Evolutionary conservation across 1,140 invertebrate species (phyloP), one percentile per base, ranked within the genome.

Genomic region (Penaeus vannamei): DNA sequence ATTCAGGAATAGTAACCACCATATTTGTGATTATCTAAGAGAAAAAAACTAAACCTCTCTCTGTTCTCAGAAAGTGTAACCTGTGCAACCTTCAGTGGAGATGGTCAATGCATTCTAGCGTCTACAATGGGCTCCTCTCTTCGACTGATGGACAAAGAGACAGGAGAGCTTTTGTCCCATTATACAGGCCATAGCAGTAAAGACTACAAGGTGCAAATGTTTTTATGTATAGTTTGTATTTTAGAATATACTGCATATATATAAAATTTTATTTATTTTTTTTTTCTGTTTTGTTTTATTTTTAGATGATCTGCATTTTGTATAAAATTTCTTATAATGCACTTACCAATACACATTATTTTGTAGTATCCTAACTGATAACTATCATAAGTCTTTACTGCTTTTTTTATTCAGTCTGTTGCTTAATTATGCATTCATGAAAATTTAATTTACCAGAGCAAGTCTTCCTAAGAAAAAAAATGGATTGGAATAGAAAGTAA

Each of bases 61-160:
- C 46, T 26, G 46, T 84, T 94, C 93, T 86, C 91, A 95, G 95
- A 96, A 91, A 94, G 96, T 26, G 94, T 98, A 2, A 96, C 96
- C 1, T 96, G 95, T 92, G 95, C 95, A 7, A 95, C 94, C 91
- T 95, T 98, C 86, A 98, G 97, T 2, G 94, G 95, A 91, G 97
- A 98, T 93, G 96, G 96, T 53, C 97, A 98, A 92, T 99, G 98
- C 93, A 94, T 97, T 88, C 93, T 99, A 53, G 94, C 96, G 3
- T 96, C 96, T 92, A 97, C 97, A 91, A 94, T 96, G 23, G 97
- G 98, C 92, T 96, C 95, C 90, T 94, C 95, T 22, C 93, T 99
- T 23, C 95, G 96, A 92, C 94, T 99, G 64, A 94, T 99, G 87
- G 98, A 99, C 92, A 99, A 98, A 94, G 95, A 95, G 82, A 95